Conservation (phyloP, 2,888 invertebrate species). For the Lamproptera curius region DNA sequence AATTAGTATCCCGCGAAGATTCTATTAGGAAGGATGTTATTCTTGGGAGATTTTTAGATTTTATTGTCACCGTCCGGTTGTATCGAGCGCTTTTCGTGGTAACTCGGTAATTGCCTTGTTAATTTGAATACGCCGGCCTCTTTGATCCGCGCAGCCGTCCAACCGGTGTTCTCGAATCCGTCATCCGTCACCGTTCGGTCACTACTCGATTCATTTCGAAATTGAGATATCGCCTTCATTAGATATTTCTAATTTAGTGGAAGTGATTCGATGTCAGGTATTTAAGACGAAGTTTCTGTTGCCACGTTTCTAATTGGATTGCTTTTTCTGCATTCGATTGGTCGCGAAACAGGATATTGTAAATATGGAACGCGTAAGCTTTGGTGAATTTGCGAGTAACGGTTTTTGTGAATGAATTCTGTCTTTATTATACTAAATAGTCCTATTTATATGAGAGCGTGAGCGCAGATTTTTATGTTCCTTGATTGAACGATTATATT, state of each 20-base stretch:
- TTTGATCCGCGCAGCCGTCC: conserved; percentile 60
- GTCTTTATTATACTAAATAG: too few relatives aligned
- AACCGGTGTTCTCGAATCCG: conserved; percentile 58
- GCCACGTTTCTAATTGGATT: conserved; percentile 40
- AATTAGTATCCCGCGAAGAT: too few relatives aligned
- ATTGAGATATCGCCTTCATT: conserved; percentile 57
- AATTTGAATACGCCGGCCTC: conserved; percentile 60
- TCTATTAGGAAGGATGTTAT: conserved; percentile 18
- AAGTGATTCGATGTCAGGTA: conserved; percentile 35
- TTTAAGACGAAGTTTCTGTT: conserved; percentile 39
- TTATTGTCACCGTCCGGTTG: conserved; percentile 47
- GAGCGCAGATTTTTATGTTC: too few relatives aligned
- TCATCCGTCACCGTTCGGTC: conserved; percentile 47
- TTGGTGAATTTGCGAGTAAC: conserved; percentile 17
- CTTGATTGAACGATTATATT: too few relatives aligned
- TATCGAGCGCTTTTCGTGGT: conserved; percentile 51
- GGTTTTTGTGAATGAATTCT: conserved; percentile 8
- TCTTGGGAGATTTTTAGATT: conserved; percentile 39
- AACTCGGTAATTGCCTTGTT: conserved; percentile 70
- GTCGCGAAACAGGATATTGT: conserved; percentile 15
- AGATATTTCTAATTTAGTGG: conserved; percentile 59
- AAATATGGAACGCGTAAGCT: conserved; percentile 15
- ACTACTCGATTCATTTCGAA: conserved; percentile 50
- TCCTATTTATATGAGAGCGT: too few relatives aligned
- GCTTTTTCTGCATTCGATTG: conserved; percentile 30